phyloP scores from a whole-genome alignment of 2,888 invertebrate genomes.

The Drosophila seclusa region DNA sequence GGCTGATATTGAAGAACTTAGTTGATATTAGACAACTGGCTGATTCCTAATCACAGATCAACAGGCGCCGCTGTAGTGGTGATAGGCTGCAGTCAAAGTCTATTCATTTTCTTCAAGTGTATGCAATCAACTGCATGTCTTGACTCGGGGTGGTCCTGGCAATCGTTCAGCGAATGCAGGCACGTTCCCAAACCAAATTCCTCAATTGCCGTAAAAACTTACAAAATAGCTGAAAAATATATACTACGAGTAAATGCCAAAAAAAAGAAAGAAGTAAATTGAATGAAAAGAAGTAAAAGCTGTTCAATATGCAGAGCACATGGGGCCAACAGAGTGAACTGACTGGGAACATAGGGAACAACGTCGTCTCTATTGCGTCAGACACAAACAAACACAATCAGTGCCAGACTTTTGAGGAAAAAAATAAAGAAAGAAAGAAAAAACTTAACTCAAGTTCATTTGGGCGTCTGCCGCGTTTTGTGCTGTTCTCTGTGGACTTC shows the following conservation, averaged over 20 bases:
- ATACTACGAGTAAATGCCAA: conserved; percentile 15
- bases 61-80: not conserved
- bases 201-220: conserved; percentile 13
- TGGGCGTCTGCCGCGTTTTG: conserved; percentile 51
- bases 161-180: conserved; percentile 24
- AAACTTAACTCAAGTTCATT: conserved; percentile 64
- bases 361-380: conserved; percentile 57
- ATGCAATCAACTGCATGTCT: not conserved
- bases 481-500: not conserved
- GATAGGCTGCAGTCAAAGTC: not conserved
- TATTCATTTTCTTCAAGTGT: not conserved
- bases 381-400: conserved; percentile 30
- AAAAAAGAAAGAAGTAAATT: conserved; percentile 5
- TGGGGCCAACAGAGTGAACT: conserved; percentile 6
- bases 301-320: conserved; percentile 70
- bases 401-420: conserved; percentile 9
- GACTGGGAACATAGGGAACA: conserved; percentile 1
- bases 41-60: not conserved
- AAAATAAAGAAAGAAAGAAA: conserved; percentile 20
- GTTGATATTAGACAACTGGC: not conserved
- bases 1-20: not conserved
- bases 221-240: conserved; percentile 34
- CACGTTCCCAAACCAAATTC: conserved; percentile 36
- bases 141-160: conserved; percentile 35
- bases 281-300: conserved; percentile 20